Conservation (phyloP, 1,140 invertebrate genomes). For the Dendrolimus kikuchii region DNA sequence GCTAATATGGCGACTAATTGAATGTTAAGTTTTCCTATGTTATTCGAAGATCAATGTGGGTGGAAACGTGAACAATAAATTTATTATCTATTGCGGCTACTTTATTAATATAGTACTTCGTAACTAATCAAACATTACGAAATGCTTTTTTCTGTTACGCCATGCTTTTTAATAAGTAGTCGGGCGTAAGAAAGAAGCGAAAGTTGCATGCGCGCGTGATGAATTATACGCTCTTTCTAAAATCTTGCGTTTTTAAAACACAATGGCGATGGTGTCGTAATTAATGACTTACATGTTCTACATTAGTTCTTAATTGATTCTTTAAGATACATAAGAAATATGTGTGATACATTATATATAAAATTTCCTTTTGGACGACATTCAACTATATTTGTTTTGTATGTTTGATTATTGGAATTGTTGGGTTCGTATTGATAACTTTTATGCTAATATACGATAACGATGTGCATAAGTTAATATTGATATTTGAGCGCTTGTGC, state of each 20-base stretch:
- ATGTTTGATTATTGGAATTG: too few relatives aligned
- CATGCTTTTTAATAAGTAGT: conserved; percentile 19
- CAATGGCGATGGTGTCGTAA: conserved; percentile 12
- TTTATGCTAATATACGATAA: too few relatives aligned
- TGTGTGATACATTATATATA: too few relatives aligned
- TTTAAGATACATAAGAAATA: conserved; percentile 11
- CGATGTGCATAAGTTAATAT: too few relatives aligned
- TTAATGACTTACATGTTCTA: conserved; percentile 18
- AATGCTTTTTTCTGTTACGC: conserved; percentile 12
- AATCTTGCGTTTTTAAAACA: conserved; percentile 24
- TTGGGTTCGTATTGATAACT: too few relatives aligned
- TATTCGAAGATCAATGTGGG: conserved; percentile 47
- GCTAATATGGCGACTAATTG: conserved; percentile 59
- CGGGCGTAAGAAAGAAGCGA: conserved; percentile 41
- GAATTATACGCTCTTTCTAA: conserved; percentile 28
- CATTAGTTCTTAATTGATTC: conserved; percentile 9
- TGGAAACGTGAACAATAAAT: conserved; percentile 30
- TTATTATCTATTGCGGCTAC: conserved; percentile 33
- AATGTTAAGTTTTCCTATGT: conserved; percentile 57
- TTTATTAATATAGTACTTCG: conserved; percentile 3
- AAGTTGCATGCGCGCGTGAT: conserved; percentile 35
- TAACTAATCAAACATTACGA: conserved; percentile 21
- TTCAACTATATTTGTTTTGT: too few relatives aligned
- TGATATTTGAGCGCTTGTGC: neutral
- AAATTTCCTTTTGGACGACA: too few relatives aligned